Evolutionary conservation across 2,888 invertebrate species (phyloP), one percentile per base, ranked within the genome.

Genomic region (Lagria hirta): DNA sequence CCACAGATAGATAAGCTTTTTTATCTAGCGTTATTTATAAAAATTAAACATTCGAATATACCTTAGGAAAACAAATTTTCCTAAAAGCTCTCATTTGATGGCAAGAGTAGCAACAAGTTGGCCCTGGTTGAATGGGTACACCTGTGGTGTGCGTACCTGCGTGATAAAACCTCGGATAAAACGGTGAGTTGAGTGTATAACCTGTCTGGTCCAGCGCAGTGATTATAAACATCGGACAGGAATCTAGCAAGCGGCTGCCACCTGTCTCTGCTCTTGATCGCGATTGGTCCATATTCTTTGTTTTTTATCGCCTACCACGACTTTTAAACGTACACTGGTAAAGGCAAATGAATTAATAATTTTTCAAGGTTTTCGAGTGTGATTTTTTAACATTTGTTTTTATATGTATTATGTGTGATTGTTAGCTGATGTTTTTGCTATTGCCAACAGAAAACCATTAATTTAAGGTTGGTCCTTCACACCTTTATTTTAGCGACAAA

Each of bases 211-310:
- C 61, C 58, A 61, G 58, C 57, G 54, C 55, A 61, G 55, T 62
- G 61, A 66, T 64, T 66, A 65, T 61, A 57, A 63, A 61, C 58
- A 60, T 58, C 54, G 61, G 63, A 65, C 68, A 61, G 62, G 68
- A 68, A 66, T 68, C 68, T 61, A 54, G 53, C 64, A 61, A 62
- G 52, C 66, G 66, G 62, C 63, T 64, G 65, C 69, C 70, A 70
- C 70, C 70, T 70, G 70, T 69, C 69, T 61, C 64, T 54, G 57
- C 57, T 57, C 62, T 58, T 61, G 62, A 51, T 59, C 57, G 63
- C 64, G 48, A 70, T 70, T 70, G 70, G 70, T 68, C 66, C 64
- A 61, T 61, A 62, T 66, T 64, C 55, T 58, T 64, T 62, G 62
- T 63, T 66, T 66, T 66, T 65, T 64, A 52, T 56, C 43, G 29